Conservation (phyloP, 2,888 invertebrate species). For the Cheilosia variabilis region DNA sequence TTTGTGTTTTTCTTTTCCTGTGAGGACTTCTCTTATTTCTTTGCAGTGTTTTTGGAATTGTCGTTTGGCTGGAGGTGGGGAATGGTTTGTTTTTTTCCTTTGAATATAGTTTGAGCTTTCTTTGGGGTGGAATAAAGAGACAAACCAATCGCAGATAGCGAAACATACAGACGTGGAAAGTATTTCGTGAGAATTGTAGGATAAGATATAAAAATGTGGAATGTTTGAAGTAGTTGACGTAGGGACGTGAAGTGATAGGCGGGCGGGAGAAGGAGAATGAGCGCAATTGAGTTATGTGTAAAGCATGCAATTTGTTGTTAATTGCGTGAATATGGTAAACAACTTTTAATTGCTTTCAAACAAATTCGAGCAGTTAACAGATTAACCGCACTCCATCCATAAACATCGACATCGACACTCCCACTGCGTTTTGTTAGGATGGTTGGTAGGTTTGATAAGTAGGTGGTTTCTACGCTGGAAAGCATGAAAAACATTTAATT, state of each 20-base stretch:
- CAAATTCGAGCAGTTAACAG: constrained; percentile 41
- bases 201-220: constrained; percentile 48
- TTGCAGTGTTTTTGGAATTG: constrained; percentile 54
- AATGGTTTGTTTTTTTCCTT: neutral
- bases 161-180: constrained; percentile 56
- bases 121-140: constrained; percentile 74
- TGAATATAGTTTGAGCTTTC: constrained; percentile 14
- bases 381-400: constrained; percentile 31
- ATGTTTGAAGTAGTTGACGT: constrained; percentile 2
- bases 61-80: constrained; percentile 12
- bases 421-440: constrained; percentile 13
- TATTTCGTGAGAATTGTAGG: constrained; percentile 46
- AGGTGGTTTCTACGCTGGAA: neutral
- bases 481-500: constrained; percentile 50
- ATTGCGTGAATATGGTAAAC: constrained; percentile 47
- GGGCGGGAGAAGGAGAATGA: neutral
- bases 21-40: constrained; percentile 70
- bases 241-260: neutral
- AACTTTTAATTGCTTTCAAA: constrained; percentile 47
- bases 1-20: constrained; percentile 41
- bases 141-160: constrained; percentile 74
- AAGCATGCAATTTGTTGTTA: constrained; percentile 35
- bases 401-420: constrained; percentile 51
- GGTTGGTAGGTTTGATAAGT: too few species aligned
- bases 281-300: constrained; percentile 6